A percentile compares a stretch with the other conserved stretches of the same genome.
phyloP scores from a whole-genome alignment of 1,140 invertebrate species.

The Galendromus occidentalis region DNA sequence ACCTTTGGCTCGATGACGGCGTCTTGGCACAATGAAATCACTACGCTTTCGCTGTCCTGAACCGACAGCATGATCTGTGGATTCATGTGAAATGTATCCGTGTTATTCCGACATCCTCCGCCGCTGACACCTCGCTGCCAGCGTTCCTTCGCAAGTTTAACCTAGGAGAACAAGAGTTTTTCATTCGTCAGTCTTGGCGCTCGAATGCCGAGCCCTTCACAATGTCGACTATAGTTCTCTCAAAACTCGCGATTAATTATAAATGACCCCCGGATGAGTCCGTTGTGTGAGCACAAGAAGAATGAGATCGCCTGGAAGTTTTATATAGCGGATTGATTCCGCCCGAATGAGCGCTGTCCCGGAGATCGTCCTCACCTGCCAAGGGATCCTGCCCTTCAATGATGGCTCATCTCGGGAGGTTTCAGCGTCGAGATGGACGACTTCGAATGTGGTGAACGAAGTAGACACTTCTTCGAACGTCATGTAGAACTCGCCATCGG shows the following conservation, averaged over 20 bases:
- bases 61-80: conserved; percentile 56
- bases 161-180: not conserved
- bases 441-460: conserved; percentile 60
- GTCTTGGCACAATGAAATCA: conserved; percentile 71
- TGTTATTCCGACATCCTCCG: conserved; percentile 71
- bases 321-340: too few species aligned
- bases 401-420: conserved; percentile 62
- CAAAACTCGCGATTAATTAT: too few species aligned
- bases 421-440: conserved; percentile 66
- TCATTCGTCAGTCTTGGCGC: too few species aligned
- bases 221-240: too few species aligned
- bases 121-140: conserved; percentile 73
- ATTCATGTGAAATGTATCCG: conserved; percentile 84
- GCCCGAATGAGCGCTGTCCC: conserved; percentile 18
- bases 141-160: conserved; percentile 19
- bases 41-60: conserved; percentile 42
- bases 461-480: conserved; percentile 60
- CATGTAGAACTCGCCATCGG: conserved; percentile 68
- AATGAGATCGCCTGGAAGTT: too few species aligned
- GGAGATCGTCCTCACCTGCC: conserved; percentile 66
- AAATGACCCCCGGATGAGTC: too few species aligned
- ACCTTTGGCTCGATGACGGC: conserved; percentile 72
- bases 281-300: too few species aligned
- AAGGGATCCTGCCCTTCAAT: conserved; percentile 50
- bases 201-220: too few species aligned